phyloP scores from a whole-genome alignment of 2,797 vertebrate species.

The Leptoclinus maculatus region DNA sequence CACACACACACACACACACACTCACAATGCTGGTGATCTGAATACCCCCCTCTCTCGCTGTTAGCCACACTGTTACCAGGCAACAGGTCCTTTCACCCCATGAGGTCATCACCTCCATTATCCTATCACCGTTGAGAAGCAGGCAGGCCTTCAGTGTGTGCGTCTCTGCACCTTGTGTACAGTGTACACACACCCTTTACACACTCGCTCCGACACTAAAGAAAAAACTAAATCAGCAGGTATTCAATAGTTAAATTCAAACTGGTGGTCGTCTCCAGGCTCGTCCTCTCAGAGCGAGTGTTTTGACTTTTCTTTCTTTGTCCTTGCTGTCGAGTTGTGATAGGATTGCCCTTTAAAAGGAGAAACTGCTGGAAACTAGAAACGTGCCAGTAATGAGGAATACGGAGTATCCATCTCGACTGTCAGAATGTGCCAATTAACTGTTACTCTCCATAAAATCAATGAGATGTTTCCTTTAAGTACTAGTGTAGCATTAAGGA shows the following conservation, averaged over 20 bases:
- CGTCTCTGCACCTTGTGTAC: slow-evolving; percentile 20
- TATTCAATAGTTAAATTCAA: slow-evolving; percentile 19
- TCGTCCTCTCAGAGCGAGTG: not conserved
- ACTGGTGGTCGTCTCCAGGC: slow-evolving; percentile 9
- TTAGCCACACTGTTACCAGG: slow-evolving; percentile 80
- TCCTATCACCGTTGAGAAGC: slow-evolving; percentile 73
- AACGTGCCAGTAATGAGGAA: not conserved
- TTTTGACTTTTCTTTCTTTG: not conserved
- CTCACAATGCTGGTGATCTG: slow-evolving; percentile 41
- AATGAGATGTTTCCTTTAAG: not conserved
- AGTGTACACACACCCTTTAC: not conserved
- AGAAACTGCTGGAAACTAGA: not conserved
- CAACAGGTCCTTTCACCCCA: slow-evolving; percentile 82
- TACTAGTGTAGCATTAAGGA: slow-evolving; percentile 5
- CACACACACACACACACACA: slow-evolving; percentile 25
- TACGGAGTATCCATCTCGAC: not conserved
- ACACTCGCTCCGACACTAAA: slow-evolving; percentile 3
- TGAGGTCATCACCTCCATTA: slow-evolving; percentile 81
- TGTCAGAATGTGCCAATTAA: not conserved
- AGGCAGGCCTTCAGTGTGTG: slow-evolving; percentile 51
- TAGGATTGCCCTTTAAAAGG: not conserved
- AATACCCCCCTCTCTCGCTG: slow-evolving; percentile 56
- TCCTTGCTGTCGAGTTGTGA: not conserved
- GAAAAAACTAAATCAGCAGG: not conserved
- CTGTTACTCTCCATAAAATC: not conserved